Base-by-base conservation (phyloP, 2,797 vertebrate species). In the Dicrostonyx torquatus region DNA sequence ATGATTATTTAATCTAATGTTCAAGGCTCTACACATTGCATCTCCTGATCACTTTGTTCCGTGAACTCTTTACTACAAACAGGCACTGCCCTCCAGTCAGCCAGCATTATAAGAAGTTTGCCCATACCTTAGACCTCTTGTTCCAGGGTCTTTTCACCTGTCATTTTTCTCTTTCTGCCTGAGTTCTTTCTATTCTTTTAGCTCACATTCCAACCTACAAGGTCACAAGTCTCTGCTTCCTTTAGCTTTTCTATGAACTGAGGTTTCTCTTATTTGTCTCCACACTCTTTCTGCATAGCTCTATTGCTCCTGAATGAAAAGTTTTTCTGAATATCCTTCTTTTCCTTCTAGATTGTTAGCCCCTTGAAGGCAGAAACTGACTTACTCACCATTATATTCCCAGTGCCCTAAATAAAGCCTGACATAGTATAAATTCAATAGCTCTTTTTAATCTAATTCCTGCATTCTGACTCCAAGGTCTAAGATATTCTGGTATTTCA, bases 341-440 rank as follows among this genome's bases (percentile, higher is more conserved):
- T 82, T 62, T 1, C 22, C 34, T 20, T 45, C 34, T 78, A 72
- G 86, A 95, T 6, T 70, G 34, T 93, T 83, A 88, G 48, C 37
- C 86, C 40, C 31, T 76, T 92, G 86, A 95, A 72, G 82, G 64
- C 29, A 78, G n/a, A 93, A 91, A 50, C 9, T 34, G 8, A n/a
- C 40, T 55, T 86, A 58, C 26, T 80, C 15, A 50, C 37, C 50
- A 53, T 50, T 58, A 17, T 66, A 55, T 80, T 40, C 37, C 29
- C 11, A 60, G 60, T 24, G 18, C 24, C 53, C 76, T 88, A 84
- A 94, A 70, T 60, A 90, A 87, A 92, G 50, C 20, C 20, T 78
- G 17, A 17, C 31, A 79, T 10, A 31, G 31, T 40, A 14, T 50
- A 90, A 89, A 37, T 76, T 89, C 26, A 83, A 62, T 43, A 77